phyloP scores from a whole-genome alignment of 2,797 vertebrate genomes.

The Allobates femoralis region DNA sequence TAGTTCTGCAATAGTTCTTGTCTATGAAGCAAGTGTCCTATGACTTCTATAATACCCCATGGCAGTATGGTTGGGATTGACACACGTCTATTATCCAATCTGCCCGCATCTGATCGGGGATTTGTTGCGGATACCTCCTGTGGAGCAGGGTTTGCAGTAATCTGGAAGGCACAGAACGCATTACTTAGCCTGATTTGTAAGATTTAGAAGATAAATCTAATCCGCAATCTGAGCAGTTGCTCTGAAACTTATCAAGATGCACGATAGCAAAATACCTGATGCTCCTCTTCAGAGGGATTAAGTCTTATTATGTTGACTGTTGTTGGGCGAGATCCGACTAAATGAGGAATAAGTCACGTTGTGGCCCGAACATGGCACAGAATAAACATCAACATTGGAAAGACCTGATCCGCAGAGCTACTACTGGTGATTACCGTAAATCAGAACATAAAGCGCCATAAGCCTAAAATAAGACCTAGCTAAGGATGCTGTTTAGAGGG shows the following conservation, averaged over 20 bases:
- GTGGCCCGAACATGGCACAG: not conserved
- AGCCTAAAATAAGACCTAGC: not conserved
- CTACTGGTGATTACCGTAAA: not conserved
- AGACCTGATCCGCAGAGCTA: not conserved
- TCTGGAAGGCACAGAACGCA: constrained; percentile 26
- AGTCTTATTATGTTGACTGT: not conserved
- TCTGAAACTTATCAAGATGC: constrained; percentile 6
- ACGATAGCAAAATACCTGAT: not conserved
- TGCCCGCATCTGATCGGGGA: not conserved
- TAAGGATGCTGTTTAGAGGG: not conserved
- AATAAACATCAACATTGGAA: not conserved
- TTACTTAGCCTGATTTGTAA: constrained; percentile 49
- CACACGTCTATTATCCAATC: not conserved
- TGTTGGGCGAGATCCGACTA: not conserved
- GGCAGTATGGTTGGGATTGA: not conserved
- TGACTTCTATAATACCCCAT: not conserved
- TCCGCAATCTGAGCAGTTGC: constrained; percentile 40
- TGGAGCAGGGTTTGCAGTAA: constrained; percentile 28
- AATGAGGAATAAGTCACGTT: not conserved
- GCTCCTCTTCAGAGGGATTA: constrained; percentile 14
- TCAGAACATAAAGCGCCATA: not conserved
- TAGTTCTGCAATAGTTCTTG: not conserved
- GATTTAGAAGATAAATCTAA: constrained; percentile 54
- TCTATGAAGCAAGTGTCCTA: not conserved
- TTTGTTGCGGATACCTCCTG: constrained; percentile 27